A percentile compares a stretch with the other conserved stretches of the same genome.
Conservation (phyloP, 2,888 invertebrate genomes). For the Calameuta filiformis region DNA sequence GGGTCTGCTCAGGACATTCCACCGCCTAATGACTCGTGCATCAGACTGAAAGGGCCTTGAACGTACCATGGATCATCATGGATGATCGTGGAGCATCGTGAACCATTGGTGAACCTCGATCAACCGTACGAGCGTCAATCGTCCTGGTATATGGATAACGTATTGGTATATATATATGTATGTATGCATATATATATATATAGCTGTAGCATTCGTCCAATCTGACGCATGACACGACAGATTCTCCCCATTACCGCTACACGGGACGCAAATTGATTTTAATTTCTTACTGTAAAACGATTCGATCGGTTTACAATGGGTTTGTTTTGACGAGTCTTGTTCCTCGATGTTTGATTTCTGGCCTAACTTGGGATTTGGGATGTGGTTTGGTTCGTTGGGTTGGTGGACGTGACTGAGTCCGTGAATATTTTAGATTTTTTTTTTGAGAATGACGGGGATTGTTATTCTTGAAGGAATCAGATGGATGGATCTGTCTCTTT, state of each 20-base stretch:
- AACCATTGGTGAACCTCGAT: conserved; percentile 22
- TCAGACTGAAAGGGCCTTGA: conserved; percentile 27
- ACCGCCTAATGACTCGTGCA: conserved; percentile 37
- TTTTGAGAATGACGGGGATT: background rate
- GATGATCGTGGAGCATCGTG: conserved; percentile 28
- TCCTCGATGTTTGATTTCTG: background rate
- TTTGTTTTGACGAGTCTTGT: conserved; percentile 12
- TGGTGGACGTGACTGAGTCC: background rate
- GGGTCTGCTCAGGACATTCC: conserved; percentile 30
- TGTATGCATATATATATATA: background rate
- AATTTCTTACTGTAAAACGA: conserved; percentile 28
- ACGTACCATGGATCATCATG: conserved; percentile 34
- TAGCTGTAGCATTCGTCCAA: conserved; percentile 40
- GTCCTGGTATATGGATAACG: conserved; percentile 5
- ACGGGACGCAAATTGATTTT: conserved; percentile 39
- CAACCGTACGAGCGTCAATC: background rate
- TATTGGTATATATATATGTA: background rate
- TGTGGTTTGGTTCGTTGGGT: background rate
- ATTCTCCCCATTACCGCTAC: conserved; percentile 38
- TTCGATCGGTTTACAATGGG: conserved; percentile 20
- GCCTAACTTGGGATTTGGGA: background rate
- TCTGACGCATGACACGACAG: conserved; percentile 50
- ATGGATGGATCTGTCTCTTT: background rate
- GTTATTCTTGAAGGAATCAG: background rate
- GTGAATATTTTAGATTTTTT: background rate